Conservation (phyloP, 2,888 invertebrate genomes). For the Eupsilia transversa region DNA sequence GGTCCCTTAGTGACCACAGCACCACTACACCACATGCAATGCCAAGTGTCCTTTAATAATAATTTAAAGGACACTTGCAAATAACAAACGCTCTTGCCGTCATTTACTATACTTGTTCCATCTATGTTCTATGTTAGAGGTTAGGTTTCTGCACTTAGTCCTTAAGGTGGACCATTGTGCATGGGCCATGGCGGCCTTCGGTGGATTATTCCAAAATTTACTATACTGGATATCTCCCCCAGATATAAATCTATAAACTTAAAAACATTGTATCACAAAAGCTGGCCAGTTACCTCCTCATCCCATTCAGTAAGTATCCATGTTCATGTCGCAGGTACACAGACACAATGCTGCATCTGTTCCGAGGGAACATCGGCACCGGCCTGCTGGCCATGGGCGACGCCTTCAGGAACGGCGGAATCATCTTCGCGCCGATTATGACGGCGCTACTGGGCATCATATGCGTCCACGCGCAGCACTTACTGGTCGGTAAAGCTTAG, state of each 20-base stretch:
- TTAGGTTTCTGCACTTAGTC: too few relatives aligned
- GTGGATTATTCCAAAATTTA: too few relatives aligned
- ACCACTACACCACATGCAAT: neutral
- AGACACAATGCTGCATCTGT: conserved; percentile 97
- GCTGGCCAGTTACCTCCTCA: neutral
- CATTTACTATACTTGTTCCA: neutral
- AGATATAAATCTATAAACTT: neutral
- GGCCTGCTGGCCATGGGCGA: conserved; percentile 99
- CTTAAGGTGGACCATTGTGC: too few relatives aligned
- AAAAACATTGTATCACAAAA: neutral
- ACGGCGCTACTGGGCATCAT: conserved; percentile 95
- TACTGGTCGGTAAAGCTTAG: conserved; percentile 92
- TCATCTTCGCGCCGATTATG: conserved; percentile 94
- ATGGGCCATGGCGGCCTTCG: too few relatives aligned
- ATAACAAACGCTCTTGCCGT: neutral
- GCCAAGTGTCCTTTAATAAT: neutral
- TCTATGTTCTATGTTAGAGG: too few relatives aligned
- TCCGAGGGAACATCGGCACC: conserved; percentile 98
- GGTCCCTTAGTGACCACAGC: neutral
- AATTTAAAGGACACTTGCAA: too few relatives aligned
- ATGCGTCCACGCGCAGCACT: conserved; percentile 97
- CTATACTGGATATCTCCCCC: too few relatives aligned
- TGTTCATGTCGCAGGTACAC: conserved; percentile 91
- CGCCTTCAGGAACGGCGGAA: conserved; percentile 97
- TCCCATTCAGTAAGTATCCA: neutral